Evolutionary conservation across 2,888 invertebrate genomes (phyloP).

Genomic region (Corythucha ciliata): DNA sequence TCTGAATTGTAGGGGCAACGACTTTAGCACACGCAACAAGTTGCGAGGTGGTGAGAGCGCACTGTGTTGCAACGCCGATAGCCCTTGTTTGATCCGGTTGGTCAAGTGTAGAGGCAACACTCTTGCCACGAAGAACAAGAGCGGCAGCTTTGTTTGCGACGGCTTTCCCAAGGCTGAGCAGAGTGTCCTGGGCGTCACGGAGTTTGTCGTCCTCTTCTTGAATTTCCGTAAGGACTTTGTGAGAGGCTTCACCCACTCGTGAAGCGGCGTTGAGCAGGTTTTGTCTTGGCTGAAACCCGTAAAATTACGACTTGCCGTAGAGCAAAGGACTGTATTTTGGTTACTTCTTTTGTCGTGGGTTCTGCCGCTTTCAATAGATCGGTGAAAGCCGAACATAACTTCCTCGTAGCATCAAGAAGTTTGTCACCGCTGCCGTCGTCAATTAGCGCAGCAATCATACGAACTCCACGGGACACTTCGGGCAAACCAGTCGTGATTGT

Average conservation of each 20-base stretch:
- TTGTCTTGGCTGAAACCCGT: conserved; percentile 63
- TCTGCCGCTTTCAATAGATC: conserved; percentile 92
- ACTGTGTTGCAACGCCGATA: conserved; percentile 89
- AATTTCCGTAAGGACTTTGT: conserved; percentile 84
- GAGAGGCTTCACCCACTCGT: conserved; percentile 92
- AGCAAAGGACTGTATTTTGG: not conserved
- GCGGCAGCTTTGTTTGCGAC: conserved; percentile 98
- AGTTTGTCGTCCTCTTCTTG: conserved; percentile 81
- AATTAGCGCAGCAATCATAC: conserved; percentile 90
- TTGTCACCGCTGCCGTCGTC: conserved; percentile 72
- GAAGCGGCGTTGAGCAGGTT: conserved; percentile 90
- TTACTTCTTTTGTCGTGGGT: conserved; percentile 79
- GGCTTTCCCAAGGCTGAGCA: conserved; percentile 87
- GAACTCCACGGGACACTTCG: conserved; percentile 90
- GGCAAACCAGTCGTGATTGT: conserved; percentile 94
- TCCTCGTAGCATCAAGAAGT: conserved; percentile 82
- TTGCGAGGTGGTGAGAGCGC: conserved; percentile 94
- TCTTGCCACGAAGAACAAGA: conserved; percentile 90
- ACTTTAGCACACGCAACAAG: conserved; percentile 95
- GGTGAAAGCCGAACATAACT: conserved; percentile 85
- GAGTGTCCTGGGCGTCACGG: conserved; percentile 78
- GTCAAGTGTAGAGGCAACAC: conserved; percentile 81
- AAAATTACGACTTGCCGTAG: not conserved
- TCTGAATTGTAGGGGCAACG: conserved; percentile 73
- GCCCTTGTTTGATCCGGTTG: conserved; percentile 75